Evolutionary conservation across 2,888 invertebrate genomes (phyloP), one percentile per base, ranked within the genome.

Genomic region (Lapara coniferarum): DNA sequence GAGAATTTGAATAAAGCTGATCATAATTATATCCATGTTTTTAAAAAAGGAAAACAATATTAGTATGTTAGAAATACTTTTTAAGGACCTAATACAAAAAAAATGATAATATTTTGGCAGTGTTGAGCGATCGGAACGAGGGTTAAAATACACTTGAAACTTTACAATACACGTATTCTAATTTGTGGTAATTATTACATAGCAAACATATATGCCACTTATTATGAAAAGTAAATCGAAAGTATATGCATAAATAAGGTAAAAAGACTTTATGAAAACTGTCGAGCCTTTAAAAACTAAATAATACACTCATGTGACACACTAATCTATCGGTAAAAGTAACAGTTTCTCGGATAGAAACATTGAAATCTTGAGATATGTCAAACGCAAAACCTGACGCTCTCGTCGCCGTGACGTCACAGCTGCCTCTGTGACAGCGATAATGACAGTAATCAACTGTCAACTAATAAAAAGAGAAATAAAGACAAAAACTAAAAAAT

Each of bases 401-500:
- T 58, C 7, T 55, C 55, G 55, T 55, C 55, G 19, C 19, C 19
- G 10, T 76, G 66, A 59, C 66, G 16, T 59, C 58, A 72, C 55
- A 66, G 59, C 69, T 57, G 51, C 69, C 53, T 67, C 14, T 1
- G 8, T 19, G 53, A 53, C 53, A 53, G 53, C n/a, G n/a, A 58
- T 19, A 58, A 8, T 58, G 57, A 59, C 58, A 68, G 10, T n/a
- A 25, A 30, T n/a, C 16, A 53, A 63, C 58, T 49, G 37, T 19
- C 30, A 16, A 14, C 12, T 8, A 16, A 13, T 6, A 6, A 68
- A 6, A 16, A 10, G 25, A n/a, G 30, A 67, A 58, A 77, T 74
- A 77, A 77, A 71, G 37, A 37, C 25, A 77, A 73, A 70, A 75
- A 71, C 75, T 75, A 75, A 81, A 83, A 83, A 81, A 89, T 89